Conservation (phyloP, 2,113 vertebrate genomes). For the Serilophus lunatus region DNA sequence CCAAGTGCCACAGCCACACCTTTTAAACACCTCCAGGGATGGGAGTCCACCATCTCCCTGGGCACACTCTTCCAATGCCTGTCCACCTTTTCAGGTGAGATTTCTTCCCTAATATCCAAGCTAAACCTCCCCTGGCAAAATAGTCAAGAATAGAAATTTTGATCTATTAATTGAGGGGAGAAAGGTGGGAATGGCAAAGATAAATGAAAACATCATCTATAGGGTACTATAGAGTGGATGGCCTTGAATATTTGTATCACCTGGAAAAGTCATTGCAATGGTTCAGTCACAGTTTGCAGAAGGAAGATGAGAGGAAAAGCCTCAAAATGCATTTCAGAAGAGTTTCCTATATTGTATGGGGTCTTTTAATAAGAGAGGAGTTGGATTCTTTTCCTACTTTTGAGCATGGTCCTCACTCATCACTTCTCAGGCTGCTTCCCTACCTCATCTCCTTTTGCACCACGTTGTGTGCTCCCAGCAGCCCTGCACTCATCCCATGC, state of each 20-base stretch:
- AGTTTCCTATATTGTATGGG: neutral
- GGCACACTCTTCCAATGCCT: neutral
- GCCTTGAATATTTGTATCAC: neutral
- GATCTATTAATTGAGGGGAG: neutral
- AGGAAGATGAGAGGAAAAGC: neutral
- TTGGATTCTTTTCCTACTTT: neutral
- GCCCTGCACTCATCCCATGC: accelerated
- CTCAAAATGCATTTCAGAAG: neutral
- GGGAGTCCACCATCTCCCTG: neutral
- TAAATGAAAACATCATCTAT: neutral
- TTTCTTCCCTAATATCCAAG: neutral
- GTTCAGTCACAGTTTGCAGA: neutral
- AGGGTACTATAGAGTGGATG: neutral
- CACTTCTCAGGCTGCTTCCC: neutral
- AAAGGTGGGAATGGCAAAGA: neutral
- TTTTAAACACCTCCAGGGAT: neutral
- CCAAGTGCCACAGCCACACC: neutral
- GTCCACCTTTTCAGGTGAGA: neutral
- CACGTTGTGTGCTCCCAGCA: neutral
- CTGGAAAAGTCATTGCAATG: neutral
- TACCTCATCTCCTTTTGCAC: neutral
- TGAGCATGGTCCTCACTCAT: neutral
- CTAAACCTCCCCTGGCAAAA: neutral
- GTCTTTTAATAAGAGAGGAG: neutral
- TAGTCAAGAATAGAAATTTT: neutral